Evolutionary conservation across 2,113 vertebrate genomes (phyloP).

Genomic region (Paratilapia polleni): DNA sequence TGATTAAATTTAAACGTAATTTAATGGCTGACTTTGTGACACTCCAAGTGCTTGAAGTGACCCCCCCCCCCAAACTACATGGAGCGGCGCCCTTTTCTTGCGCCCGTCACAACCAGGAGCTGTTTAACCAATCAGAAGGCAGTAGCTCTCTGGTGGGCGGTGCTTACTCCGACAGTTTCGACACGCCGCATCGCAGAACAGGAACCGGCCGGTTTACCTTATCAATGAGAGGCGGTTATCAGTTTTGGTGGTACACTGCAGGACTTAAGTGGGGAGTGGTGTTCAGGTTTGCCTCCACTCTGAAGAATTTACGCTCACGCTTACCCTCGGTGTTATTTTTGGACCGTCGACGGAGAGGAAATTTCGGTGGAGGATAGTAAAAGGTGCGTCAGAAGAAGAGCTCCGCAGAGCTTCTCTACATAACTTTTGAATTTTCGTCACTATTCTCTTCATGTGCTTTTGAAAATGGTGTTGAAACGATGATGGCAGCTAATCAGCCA

Average conservation of each 20-base stretch:
- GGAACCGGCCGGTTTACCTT: conserved; percentile 31
- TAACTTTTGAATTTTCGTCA: neutral
- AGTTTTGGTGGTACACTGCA: accelerated
- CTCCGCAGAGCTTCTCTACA: neutral
- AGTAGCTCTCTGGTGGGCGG: neutral
- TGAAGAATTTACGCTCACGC: neutral
- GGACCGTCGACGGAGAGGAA: neutral
- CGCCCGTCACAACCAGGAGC: neutral
- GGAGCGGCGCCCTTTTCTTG: neutral
- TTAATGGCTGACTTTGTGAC: too few relatives aligned
- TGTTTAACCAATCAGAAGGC: conserved; percentile 6
- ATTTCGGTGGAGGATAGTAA: neutral
- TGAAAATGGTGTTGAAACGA: neutral
- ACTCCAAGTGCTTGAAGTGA: too few relatives aligned
- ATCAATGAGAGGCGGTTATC: neutral
- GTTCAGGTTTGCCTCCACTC: neutral
- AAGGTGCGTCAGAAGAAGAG: neutral
- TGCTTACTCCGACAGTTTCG: neutral
- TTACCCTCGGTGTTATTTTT: neutral
- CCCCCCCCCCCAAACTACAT: too few relatives aligned
- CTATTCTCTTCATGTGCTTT: neutral
- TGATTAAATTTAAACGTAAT: neutral
- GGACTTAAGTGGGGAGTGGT: neutral
- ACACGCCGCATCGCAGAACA: neutral
- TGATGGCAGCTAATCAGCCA: neutral